Evolutionary conservation across 2,113 vertebrate genomes (phyloP).

Genomic region (Macquaria australasica): DNA sequence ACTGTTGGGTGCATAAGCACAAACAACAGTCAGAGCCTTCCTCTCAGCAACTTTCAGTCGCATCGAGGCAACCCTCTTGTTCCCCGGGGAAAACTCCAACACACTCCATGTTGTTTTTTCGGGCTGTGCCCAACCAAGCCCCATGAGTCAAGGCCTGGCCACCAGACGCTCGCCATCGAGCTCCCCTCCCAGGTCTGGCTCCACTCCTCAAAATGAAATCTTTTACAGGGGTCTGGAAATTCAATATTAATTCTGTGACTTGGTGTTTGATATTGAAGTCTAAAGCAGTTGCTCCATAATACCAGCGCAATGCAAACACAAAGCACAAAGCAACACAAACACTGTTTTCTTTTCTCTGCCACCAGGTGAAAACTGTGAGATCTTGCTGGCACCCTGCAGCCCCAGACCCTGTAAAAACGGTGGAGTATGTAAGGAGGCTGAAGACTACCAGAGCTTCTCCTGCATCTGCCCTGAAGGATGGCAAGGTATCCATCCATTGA

Average conservation of each 20-base stretch:
- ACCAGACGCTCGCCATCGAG: too few relatives aligned
- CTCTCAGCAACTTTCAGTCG: too few relatives aligned
- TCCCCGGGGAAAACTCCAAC: too few relatives aligned
- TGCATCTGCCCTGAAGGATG: conserved; percentile 93
- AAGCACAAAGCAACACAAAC: too few relatives aligned
- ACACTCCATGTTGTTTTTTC: too few relatives aligned
- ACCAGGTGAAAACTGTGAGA: conserved; percentile 92
- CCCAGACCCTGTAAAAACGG: conserved; percentile 92
- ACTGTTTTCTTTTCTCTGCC: conserved; percentile 23
- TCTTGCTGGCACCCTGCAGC: conserved; percentile 91
- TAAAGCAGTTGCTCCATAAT: neutral
- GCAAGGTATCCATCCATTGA: conserved; percentile 87
- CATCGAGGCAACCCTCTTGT: too few relatives aligned
- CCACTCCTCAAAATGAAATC: conserved; percentile 3
- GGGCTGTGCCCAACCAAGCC: too few relatives aligned
- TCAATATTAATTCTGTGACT: neutral
- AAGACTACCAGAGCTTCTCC: conserved; percentile 95
- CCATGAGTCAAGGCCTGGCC: too few relatives aligned
- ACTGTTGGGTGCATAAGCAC: too few relatives aligned
- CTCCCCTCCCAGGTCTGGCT: too few relatives aligned
- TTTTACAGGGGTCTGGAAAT: conserved; percentile 1
- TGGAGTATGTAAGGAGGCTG: conserved; percentile 89
- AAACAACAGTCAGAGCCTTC: too few relatives aligned
- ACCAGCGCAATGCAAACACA: neutral
- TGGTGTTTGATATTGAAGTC: neutral